These are phyloP conservation scores for Cactoblastis cactorum DNA, from an alignment of 2,888 invertebrate species.

Conservation along the genomic window DNA sequence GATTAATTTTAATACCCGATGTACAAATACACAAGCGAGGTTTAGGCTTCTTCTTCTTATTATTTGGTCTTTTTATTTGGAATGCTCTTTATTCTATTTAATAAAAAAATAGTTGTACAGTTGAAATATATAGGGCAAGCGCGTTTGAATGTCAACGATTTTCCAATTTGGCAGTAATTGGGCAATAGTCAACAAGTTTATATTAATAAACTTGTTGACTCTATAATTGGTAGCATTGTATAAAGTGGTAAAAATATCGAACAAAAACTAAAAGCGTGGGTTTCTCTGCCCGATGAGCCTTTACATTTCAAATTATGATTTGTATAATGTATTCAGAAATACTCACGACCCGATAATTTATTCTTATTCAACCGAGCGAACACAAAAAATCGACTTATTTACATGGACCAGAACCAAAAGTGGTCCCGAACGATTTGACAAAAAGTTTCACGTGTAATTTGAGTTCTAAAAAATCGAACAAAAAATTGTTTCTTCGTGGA, in stretches of 20 bases:
- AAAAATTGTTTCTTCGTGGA: constrained; percentile 10
- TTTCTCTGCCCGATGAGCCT: not conserved
- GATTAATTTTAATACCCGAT: too few species aligned
- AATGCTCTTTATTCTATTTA: too few species aligned
- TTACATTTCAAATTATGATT: not conserved
- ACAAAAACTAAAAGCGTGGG: not conserved
- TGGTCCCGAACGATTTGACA: not conserved
- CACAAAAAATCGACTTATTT: constrained; percentile 4
- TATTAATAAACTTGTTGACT: too few species aligned
- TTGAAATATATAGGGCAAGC: too few species aligned
- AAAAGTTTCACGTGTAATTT: not conserved
- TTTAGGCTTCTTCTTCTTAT: too few species aligned
- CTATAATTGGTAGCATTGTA: too few species aligned
- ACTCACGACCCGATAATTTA: constrained; percentile 9
- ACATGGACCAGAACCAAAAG: constrained; percentile 1
- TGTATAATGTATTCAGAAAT: not conserved
- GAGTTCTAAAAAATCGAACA: not conserved
- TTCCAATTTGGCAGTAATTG: too few species aligned
- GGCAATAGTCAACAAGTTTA: too few species aligned
- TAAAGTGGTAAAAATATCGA: not conserved
- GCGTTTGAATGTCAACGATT: too few species aligned
- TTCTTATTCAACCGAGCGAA: constrained; percentile 1
- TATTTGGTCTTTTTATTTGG: too few species aligned
- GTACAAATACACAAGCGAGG: too few species aligned
- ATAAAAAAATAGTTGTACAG: too few species aligned